Evolutionary conservation across 2,888 invertebrate genomes (phyloP), one percentile per base, ranked within the genome.

Genomic region (Eupeodes luniger): DNA sequence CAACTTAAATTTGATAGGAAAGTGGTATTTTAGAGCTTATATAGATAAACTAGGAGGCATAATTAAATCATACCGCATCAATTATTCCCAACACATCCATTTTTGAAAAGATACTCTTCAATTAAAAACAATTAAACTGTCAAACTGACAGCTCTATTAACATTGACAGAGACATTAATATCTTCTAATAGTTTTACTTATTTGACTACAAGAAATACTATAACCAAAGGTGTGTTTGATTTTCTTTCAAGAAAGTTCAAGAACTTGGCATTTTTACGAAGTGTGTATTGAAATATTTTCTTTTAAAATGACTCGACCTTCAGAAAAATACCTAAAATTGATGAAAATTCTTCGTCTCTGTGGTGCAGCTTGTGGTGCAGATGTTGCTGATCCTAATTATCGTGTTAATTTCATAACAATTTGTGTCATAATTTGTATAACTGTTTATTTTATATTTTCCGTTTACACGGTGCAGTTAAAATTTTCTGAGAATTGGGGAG

Each of bases 391-490:
- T 34, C 51, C 47, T 27, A 74, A 89, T 44, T 89, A 78, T 6
- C 64, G n/a, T n/a, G 10, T 72, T 6, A 89, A 84, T 62, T 51
- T 64, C 1, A n/a, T 82, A 14, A 89, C 89, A 2, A 10, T 9
- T 1, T 53, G 69, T 11, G 61, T 82, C n/a, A 4, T 53, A 7
- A 34, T 74, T 12, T 76, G 76, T 27, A 81, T 89, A 55, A 27
- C 40, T 10, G 10, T 77, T 0, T 90, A 87, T 61, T 90, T 84
- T 10, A 36, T 78, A 57, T 84, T 81, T 57, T 69, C 89, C 3
- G 16, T 49, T 0, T 87, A 81, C 59, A 90, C 87, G 1, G 79
- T 87, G 2, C 59, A 61, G 7, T 4, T 81, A 10, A 77, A 76
- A 44, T 9, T 81, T 7, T 40, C 64, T 0, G 87, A 89, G 27